Evolutionary conservation across 1,140 invertebrate species (phyloP).

Genomic region (Stenopsyche tienmushanensis): DNA sequence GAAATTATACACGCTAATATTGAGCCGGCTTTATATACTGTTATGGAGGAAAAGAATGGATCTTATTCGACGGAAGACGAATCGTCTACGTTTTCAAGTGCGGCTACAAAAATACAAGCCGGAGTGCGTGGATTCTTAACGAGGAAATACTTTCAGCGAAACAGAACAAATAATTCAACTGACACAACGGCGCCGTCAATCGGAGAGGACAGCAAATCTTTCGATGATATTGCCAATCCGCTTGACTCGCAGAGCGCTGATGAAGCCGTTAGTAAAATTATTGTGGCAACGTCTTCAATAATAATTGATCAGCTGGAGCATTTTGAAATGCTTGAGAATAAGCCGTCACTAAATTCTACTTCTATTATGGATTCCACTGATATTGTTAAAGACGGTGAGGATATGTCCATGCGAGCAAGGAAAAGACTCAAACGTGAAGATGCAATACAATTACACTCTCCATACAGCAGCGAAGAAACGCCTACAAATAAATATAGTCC

Average conservation of each 20-base stretch:
- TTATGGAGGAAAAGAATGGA: slow-evolving; percentile 34
- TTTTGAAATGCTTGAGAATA: slow-evolving; percentile 36
- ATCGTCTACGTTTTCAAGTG: slow-evolving; percentile 40
- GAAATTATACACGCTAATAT: slow-evolving; percentile 6
- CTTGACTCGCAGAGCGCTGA: slow-evolving; percentile 21
- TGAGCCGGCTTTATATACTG: slow-evolving; percentile 30
- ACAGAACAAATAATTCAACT: slow-evolving; percentile 34
- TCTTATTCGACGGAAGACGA: slow-evolving; percentile 39
- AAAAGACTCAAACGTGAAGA: slow-evolving; percentile 37
- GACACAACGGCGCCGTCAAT: slow-evolving; percentile 40
- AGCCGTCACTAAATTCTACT: slow-evolving; percentile 11
- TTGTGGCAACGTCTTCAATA: slow-evolving; percentile 28
- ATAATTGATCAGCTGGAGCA: slow-evolving; percentile 37
- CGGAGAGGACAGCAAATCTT: slow-evolving; percentile 39
- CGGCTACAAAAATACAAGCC: slow-evolving; percentile 41
- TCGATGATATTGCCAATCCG: slow-evolving; percentile 33
- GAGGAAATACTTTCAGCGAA: slow-evolving; percentile 36
- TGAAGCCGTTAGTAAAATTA: slow-evolving; percentile 35
- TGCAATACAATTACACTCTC: slow-evolving; percentile 37
- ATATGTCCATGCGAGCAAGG: slow-evolving; percentile 7
- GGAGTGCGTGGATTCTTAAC: slow-evolving; percentile 36
- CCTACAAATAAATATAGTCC: slow-evolving; percentile 16
- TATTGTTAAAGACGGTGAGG: slow-evolving; percentile 31
- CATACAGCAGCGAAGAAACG: slow-evolving; percentile 36
- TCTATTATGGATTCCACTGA: slow-evolving; percentile 28